These are phyloP conservation scores for Polietes domitor DNA, from an alignment of 2,888 invertebrate genomes.

Conservation along the genomic window DNA sequence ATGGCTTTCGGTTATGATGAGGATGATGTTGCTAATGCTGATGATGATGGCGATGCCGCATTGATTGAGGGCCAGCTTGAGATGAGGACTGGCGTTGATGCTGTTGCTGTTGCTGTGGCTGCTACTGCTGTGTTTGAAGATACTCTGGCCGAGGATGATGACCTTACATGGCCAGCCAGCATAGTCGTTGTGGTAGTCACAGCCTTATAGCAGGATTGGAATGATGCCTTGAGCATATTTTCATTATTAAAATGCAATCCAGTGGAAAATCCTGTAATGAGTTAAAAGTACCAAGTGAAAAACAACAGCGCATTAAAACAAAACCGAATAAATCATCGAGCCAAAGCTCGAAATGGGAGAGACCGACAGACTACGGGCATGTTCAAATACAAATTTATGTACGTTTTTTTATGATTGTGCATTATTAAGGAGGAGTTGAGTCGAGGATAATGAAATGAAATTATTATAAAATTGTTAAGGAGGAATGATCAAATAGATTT, in stretches of 20 bases:
- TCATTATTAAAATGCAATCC: conserved; percentile 72
- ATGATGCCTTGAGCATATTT: conserved; percentile 63
- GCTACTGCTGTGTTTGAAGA: conserved; percentile 17
- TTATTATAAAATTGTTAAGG: conserved; percentile 11
- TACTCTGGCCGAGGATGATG: conserved; percentile 20
- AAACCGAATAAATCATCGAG: conserved; percentile 24
- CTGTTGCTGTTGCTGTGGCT: background rate
- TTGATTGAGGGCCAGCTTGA: background rate
- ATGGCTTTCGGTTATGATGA: conserved; percentile 1
- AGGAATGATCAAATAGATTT: background rate
- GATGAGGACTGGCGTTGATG: background rate
- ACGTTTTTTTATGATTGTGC: no score
- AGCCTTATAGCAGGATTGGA: background rate
- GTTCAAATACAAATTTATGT: background rate
- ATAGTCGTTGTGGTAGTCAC: background rate
- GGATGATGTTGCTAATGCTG: conserved; percentile 12
- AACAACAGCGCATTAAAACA: conserved; percentile 42
- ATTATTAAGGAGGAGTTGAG: background rate
- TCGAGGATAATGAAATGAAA: conserved; percentile 4
- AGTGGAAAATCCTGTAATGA: conserved; percentile 72
- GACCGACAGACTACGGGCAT: background rate
- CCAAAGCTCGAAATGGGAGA: background rate
- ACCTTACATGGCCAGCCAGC: conserved; percentile 1
- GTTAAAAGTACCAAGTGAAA: conserved; percentile 50
- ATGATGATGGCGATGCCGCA: conserved; percentile 17